phyloP scores from a whole-genome alignment of 1,140 invertebrate genomes.

The Scylla paramamosain region DNA sequence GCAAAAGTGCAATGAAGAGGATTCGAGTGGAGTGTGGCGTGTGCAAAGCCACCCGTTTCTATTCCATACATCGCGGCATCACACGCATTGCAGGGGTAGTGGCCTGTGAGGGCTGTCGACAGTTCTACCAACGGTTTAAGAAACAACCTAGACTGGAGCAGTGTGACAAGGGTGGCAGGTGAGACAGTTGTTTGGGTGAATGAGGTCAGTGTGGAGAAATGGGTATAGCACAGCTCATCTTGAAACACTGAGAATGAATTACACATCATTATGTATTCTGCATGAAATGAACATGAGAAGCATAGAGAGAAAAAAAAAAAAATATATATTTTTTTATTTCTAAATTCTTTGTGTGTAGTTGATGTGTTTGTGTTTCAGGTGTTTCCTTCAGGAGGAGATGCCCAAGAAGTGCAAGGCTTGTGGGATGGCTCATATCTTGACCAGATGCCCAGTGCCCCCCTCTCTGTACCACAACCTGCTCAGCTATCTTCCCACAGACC shows the following conservation, averaged over 20 bases:
- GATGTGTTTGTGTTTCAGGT: slow-evolving; percentile 29
- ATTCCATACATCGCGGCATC: slow-evolving; percentile 67
- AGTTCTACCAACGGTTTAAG: slow-evolving; percentile 71
- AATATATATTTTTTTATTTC: too few species aligned
- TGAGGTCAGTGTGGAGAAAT: background rate
- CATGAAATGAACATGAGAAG: too few species aligned
- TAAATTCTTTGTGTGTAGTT: too few species aligned
- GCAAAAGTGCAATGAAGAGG: slow-evolving; percentile 60
- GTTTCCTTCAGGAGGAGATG: slow-evolving; percentile 57
- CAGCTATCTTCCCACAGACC: slow-evolving; percentile 58
- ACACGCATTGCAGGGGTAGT: slow-evolving; percentile 67
- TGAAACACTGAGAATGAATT: too few species aligned
- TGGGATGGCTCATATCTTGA: slow-evolving; percentile 59
- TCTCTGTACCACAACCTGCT: slow-evolving; percentile 42
- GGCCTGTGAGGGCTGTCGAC: slow-evolving; percentile 67
- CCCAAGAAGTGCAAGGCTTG: slow-evolving; percentile 69
- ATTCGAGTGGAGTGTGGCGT: slow-evolving; percentile 68
- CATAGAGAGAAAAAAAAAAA: too few species aligned
- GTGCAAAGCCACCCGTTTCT: slow-evolving; percentile 62
- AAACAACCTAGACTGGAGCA: slow-evolving; percentile 53
- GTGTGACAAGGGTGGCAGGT: slow-evolving; percentile 63
- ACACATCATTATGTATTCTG: too few species aligned
- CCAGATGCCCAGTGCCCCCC: slow-evolving; percentile 57
- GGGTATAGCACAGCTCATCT: background rate
- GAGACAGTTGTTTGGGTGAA: slow-evolving; percentile 40